phyloP scores from a whole-genome alignment of 2,888 invertebrate species.

The Aphidius colemani region DNA sequence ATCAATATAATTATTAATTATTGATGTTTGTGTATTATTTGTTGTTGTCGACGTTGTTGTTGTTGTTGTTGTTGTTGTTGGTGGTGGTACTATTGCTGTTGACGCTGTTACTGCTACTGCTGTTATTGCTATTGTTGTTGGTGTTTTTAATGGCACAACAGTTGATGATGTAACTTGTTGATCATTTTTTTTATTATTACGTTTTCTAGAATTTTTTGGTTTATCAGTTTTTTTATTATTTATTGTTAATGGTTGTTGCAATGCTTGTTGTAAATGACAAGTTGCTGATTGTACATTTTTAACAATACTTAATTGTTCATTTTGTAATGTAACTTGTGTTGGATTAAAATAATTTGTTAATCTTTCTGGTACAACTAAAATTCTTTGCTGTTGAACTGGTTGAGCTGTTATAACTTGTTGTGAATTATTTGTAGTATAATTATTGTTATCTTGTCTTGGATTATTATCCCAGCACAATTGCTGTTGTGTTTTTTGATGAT shows the following conservation, averaged over 20 bases:
- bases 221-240: no score
- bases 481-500: constrained; percentile 58
- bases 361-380: constrained; percentile 62
- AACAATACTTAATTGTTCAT: constrained; percentile 78
- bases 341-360: constrained; percentile 66
- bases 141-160: constrained; percentile 38
- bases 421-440: constrained; percentile 52
- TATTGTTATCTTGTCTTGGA: constrained; percentile 40
- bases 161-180: no score
- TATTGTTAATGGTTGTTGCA: no score
- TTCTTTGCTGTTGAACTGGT: constrained; percentile 58
- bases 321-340: constrained; percentile 69
- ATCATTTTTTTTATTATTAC: no score
- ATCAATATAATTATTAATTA: constrained; percentile 63
- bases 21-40: constrained; percentile 62
- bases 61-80: constrained; percentile 66
- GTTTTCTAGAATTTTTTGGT: no score
- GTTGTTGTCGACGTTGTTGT: constrained; percentile 59
- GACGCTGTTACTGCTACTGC: constrained; percentile 54
- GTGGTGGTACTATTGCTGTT: constrained; percentile 66
- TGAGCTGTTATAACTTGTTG: constrained; percentile 61
- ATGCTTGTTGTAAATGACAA: no score
- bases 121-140: constrained; percentile 42
- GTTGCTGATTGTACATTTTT: constrained; percentile 61
- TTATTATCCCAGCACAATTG: constrained; percentile 56